A percentile compares a stretch with the other conserved stretches of the same genome.
Evolutionary conservation across 2,113 vertebrate genomes (phyloP).

Genomic region (Promerops cafer): DNA sequence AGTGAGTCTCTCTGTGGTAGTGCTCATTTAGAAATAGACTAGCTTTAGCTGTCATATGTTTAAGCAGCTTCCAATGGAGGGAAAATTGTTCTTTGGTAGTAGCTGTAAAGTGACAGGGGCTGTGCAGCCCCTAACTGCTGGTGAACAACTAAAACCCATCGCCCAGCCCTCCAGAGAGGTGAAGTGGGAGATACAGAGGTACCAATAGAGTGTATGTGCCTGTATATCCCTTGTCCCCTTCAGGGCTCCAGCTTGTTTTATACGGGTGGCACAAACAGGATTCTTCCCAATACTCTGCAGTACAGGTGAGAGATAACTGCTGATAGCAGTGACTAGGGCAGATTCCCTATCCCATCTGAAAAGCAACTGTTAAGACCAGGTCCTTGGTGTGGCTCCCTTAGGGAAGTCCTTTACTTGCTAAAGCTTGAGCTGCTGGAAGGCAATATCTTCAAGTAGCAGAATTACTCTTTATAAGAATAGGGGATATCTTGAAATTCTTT

Average conservation of each 20-base stretch:
- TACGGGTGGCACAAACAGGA: background rate
- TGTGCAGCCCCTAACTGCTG: background rate
- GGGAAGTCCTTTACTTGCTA: background rate
- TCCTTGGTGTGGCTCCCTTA: background rate
- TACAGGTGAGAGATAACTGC: background rate
- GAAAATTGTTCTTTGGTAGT: background rate
- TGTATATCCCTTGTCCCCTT: background rate
- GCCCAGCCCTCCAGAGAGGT: background rate
- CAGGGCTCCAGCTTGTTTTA: background rate
- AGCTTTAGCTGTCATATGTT: background rate
- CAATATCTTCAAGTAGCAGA: background rate
- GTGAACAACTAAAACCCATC: background rate
- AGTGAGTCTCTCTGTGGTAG: background rate
- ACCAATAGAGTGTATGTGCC: accelerated
- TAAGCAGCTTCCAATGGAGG: background rate
- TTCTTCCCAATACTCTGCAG: accelerated
- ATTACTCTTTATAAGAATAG: background rate
- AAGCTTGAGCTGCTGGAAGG: accelerated
- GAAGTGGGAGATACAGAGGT: background rate
- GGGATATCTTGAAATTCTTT: background rate
- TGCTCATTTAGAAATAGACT: background rate
- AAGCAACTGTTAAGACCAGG: background rate
- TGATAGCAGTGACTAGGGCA: background rate
- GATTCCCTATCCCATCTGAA: background rate
- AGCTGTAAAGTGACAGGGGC: background rate